Evolutionary conservation across 2,797 vertebrate species (phyloP).

Genomic region (Xerus rutilus): DNA sequence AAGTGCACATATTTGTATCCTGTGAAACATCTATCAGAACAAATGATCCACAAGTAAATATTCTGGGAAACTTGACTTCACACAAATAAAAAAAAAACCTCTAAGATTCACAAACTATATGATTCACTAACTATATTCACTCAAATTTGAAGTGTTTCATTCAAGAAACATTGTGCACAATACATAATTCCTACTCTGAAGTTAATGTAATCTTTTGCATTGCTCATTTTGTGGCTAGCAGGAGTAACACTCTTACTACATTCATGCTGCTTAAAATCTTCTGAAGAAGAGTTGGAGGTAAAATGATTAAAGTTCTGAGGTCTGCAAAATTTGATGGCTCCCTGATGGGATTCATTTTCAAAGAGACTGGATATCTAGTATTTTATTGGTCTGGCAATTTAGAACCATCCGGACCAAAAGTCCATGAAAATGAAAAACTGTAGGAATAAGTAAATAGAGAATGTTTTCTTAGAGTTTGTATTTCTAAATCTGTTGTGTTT

Average conservation of each 20-base stretch:
- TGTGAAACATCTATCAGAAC: background rate
- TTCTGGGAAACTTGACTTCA: background rate
- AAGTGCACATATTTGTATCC: background rate
- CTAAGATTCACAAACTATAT: background rate
- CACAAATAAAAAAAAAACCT: background rate
- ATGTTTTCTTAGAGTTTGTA: constrained; percentile 26
- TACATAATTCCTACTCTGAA: constrained; percentile 5
- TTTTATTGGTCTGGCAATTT: constrained; percentile 27
- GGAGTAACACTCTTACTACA: constrained; percentile 22
- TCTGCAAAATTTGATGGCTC: constrained; percentile 44
- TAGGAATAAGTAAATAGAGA: background rate
- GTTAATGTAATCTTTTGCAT: constrained; percentile 45
- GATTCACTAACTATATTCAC: background rate
- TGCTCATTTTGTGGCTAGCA: constrained; percentile 45
- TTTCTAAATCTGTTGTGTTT: constrained; percentile 23
- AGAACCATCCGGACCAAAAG: constrained; percentile 18
- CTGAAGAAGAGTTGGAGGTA: constrained; percentile 47
- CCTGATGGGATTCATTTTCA: constrained; percentile 55
- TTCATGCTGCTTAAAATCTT: constrained; percentile 25
- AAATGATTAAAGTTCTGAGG: constrained; percentile 58
- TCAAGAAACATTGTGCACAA: background rate
- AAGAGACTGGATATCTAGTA: constrained; percentile 12
- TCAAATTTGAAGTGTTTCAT: constrained; percentile 26
- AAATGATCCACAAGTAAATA: constrained; percentile 10
- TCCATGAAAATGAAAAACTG: constrained; percentile 54